A percentile compares a stretch with the other conserved stretches of the same genome.
Conservation (phyloP, 2,113 vertebrate genomes). For the Poicephalus meyeri region DNA sequence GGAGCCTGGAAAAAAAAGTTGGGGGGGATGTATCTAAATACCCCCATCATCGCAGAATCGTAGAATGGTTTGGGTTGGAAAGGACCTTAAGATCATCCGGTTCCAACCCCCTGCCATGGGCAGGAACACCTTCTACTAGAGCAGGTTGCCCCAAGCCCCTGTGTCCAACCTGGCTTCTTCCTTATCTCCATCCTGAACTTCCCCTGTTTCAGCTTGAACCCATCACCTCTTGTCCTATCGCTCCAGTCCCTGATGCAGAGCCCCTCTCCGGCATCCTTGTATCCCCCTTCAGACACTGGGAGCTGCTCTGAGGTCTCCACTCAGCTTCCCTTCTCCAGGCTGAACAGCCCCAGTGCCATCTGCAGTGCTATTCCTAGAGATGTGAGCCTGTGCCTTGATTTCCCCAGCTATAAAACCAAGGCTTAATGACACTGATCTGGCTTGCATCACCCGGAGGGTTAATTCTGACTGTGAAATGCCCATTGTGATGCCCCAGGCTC, state of each 20-base stretch:
- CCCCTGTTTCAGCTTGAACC: neutral
- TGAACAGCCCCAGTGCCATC: neutral
- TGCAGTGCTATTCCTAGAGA: neutral
- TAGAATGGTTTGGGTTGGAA: neutral
- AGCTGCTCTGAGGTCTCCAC: neutral
- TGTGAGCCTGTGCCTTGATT: neutral
- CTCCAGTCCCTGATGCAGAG: neutral
- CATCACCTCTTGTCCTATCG: neutral
- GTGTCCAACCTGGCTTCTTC: no score
- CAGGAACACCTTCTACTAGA: neutral
- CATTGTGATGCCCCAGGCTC: fast-evolving
- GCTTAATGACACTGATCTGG: neutral
- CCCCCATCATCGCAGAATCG: neutral
- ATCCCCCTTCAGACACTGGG: neutral
- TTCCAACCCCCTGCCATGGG: neutral
- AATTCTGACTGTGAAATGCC: neutral
- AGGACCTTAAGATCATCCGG: neutral
- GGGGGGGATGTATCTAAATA: neutral
- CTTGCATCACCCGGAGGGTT: neutral
- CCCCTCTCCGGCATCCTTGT: no score
- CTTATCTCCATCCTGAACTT: neutral
- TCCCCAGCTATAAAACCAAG: neutral
- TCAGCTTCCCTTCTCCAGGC: neutral
- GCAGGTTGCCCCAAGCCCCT: no score
- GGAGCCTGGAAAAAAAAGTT: no score